phyloP scores from a whole-genome alignment of 2,797 vertebrate species.

The Eurystomus glaucurus region DNA sequence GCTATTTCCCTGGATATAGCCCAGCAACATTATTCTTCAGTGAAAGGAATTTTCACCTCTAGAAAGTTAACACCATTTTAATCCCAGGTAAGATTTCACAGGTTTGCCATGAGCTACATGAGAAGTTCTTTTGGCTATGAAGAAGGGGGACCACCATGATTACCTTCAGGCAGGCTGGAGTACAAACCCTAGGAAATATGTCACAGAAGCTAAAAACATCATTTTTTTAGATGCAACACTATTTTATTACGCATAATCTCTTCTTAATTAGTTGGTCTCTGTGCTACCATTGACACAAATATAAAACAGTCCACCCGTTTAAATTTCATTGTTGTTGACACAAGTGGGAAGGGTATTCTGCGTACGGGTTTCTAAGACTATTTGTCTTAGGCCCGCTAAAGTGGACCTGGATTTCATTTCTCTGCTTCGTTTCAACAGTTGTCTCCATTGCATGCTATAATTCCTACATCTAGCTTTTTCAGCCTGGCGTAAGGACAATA shows the following conservation, averaged over 20 bases:
- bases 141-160: neutral
- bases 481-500: conserved; percentile 60
- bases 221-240: neutral
- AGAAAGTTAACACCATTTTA: conserved; percentile 56
- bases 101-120: conserved; percentile 27
- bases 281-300: conserved; percentile 46
- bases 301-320: neutral
- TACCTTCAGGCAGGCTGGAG: conserved; percentile 17
- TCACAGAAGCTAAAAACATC: conserved; percentile 58
- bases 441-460: conserved; percentile 63
- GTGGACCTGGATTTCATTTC: conserved; percentile 50
- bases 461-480: conserved; percentile 64
- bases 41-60: conserved; percentile 39
- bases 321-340: conserved; percentile 44
- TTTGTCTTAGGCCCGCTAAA: conserved; percentile 50
- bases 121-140: neutral
- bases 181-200: conserved; percentile 10
- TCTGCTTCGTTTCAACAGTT: conserved; percentile 66
- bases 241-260: conserved; percentile 26
- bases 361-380: neutral
- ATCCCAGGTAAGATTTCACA: conserved; percentile 55
- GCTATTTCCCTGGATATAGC: neutral
- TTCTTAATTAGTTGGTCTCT: conserved; percentile 58
- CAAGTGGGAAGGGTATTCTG: conserved; percentile 47
- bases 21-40: neutral